Evolutionary conservation across 2,888 invertebrate genomes (phyloP).

Genomic region (Shargacucullia verbasci): DNA sequence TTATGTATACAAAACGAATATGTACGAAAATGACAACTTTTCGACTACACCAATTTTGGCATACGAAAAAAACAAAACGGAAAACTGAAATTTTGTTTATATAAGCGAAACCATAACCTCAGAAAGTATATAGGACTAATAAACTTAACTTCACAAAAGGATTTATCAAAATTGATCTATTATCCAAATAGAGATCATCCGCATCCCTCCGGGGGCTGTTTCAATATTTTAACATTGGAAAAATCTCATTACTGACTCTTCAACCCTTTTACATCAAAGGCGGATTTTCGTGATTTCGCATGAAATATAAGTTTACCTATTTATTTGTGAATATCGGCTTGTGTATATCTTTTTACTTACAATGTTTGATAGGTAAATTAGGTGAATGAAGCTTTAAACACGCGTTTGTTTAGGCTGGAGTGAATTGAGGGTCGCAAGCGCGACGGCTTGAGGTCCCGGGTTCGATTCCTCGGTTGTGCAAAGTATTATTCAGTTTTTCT

Average conservation of each 20-base stretch:
- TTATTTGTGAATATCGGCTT: conserved; percentile 33
- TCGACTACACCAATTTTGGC: no score
- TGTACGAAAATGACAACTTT: no score
- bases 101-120: neutral
- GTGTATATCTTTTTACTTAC: conserved; percentile 26
- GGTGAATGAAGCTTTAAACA: neutral
- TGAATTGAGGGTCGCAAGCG: no score
- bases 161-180: conserved; percentile 39
- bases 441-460: no score
- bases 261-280: conserved; percentile 39
- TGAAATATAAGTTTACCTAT: conserved; percentile 29
- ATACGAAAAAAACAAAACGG: no score
- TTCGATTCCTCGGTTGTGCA: no score
- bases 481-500: no score
- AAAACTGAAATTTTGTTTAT: no score
- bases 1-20: no score
- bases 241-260: conserved; percentile 41
- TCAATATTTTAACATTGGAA: conserved; percentile 46
- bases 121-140: no score
- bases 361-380: conserved; percentile 8
- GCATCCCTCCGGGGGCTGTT: conserved; percentile 11
- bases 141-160: conserved; percentile 26
- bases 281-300: conserved; percentile 41
- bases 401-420: neutral
- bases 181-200: conserved; percentile 38